These are phyloP conservation scores for Lepetodrilus schrolli DNA, from an alignment of 2,888 invertebrate species.

Conservation along the genomic window DNA sequence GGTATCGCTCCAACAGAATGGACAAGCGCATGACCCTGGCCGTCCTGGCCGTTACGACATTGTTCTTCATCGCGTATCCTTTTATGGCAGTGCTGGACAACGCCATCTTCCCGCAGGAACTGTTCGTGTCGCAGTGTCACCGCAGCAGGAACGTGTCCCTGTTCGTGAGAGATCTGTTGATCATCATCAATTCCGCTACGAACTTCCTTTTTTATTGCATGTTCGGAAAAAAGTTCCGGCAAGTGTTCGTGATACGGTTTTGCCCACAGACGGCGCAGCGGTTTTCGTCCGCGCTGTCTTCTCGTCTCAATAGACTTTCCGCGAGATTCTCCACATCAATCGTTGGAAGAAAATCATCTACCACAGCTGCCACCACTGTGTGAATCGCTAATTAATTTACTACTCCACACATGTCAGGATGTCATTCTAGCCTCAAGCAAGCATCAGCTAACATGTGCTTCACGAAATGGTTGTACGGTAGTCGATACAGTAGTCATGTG, in stretches of 20 bases:
- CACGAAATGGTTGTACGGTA: too few species aligned
- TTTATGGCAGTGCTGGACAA: constrained; percentile 19
- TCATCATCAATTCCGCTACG: constrained; percentile 55
- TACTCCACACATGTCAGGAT: too few species aligned
- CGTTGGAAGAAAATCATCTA: neutral
- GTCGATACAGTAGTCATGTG: too few species aligned
- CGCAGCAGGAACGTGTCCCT: neutral
- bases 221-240: constrained; percentile 58
- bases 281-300: neutral
- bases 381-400: too few species aligned
- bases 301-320: neutral
- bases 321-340: neutral
- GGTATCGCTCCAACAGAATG: neutral
- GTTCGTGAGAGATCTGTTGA: constrained; percentile 40
- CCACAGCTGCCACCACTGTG: neutral
- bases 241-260: constrained; percentile 37
- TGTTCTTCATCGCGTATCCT: constrained; percentile 24
- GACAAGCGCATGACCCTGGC: constrained; percentile 27
- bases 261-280: neutral
- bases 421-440: too few species aligned
- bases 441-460: too few species aligned
- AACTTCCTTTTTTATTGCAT: constrained; percentile 62
- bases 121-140: neutral
- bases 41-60: constrained; percentile 17
- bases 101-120: neutral